Evolutionary conservation across 1,140 invertebrate species (phyloP).

Genomic region (Paracyclopina nana): DNA sequence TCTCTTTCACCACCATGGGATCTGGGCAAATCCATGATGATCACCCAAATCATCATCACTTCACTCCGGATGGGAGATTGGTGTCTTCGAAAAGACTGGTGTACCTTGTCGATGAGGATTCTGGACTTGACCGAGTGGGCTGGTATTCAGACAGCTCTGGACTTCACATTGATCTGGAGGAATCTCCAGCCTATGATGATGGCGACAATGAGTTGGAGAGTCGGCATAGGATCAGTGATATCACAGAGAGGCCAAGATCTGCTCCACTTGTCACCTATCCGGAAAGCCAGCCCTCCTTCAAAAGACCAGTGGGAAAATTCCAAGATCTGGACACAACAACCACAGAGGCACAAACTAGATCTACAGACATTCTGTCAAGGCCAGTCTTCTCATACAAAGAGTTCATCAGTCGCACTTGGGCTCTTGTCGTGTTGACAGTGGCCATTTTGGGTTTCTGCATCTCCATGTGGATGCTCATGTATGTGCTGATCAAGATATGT

Average conservation of each 20-base stretch:
- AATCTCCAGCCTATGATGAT: too few relatives aligned
- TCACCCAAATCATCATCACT: conserved; percentile 13
- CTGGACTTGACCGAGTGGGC: neutral
- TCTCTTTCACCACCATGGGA: conserved; percentile 20
- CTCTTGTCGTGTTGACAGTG: neutral
- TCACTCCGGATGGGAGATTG: conserved; percentile 17
- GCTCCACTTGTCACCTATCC: too few relatives aligned
- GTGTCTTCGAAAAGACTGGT: conserved; percentile 11
- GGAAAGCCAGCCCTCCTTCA: too few relatives aligned
- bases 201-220: too few relatives aligned
- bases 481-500: conserved; percentile 11
- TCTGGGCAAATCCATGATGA: conserved; percentile 19
- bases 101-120: neutral
- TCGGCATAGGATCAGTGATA: too few relatives aligned
- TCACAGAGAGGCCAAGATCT: too few relatives aligned
- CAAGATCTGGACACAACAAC: too few relatives aligned
- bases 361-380: too few relatives aligned
- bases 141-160: too few relatives aligned
- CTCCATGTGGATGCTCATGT: conserved; percentile 14
- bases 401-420: neutral
- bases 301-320: too few relatives aligned
- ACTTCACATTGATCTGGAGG: too few relatives aligned
- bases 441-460: conserved; percentile 3
- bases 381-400: neutral
- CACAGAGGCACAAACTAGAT: too few relatives aligned